phyloP scores from a whole-genome alignment of 2,888 invertebrate genomes.

The Cheilosia variabilis region DNA sequence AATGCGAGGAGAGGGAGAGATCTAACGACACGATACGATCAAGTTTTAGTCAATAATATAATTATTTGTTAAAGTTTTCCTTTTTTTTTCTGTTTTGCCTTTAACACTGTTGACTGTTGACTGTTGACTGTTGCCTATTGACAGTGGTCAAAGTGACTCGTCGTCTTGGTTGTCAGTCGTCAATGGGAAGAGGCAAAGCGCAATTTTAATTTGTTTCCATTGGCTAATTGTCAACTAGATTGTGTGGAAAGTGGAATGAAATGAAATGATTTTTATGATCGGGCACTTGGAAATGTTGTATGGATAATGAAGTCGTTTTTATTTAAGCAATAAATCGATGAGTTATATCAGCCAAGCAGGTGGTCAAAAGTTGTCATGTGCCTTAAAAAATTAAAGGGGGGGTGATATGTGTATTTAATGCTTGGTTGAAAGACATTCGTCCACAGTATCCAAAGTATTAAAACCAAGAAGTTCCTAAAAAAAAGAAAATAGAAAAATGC shows the following conservation, averaged over 20 bases:
- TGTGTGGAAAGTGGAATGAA: constrained; percentile 36
- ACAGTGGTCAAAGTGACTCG: constrained; percentile 15
- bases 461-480: no score
- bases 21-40: constrained; percentile 18
- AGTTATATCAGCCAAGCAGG: not conserved
- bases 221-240: constrained; percentile 32
- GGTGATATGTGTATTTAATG: no score
- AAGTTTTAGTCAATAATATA: constrained; percentile 33
- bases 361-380: not conserved
- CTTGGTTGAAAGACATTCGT: no score
- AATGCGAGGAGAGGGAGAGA: constrained; percentile 37
- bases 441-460: no score
- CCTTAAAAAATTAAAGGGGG: no score
- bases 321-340: not conserved
- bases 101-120: constrained; percentile 8
- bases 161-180: constrained; percentile 42
- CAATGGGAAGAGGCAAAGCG: constrained; percentile 20
- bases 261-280: constrained; percentile 32
- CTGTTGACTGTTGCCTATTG: constrained; percentile 12
- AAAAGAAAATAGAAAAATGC: no score
- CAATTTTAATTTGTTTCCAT: constrained; percentile 33
- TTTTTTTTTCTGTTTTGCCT: no score
- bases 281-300: not conserved
- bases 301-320: constrained; percentile 1
- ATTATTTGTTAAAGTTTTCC: constrained; percentile 12